phyloP scores from a whole-genome alignment of 2,888 invertebrate genomes.

The Crocallis elinguaria region DNA sequence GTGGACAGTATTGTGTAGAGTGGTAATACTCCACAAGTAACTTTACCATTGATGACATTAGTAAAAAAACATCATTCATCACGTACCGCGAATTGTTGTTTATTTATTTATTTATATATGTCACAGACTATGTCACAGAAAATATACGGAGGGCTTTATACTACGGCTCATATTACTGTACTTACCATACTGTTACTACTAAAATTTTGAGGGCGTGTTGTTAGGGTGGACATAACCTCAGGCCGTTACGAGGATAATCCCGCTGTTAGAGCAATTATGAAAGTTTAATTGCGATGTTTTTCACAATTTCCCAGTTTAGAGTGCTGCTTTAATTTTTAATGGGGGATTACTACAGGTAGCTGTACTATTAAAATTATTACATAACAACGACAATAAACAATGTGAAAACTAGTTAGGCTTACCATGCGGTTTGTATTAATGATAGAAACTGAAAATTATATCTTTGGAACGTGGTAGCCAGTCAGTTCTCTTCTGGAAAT shows the following conservation, averaged over 20 bases:
- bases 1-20: too few relatives aligned
- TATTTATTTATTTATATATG: too few relatives aligned
- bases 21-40: too few relatives aligned
- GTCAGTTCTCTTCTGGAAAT: too few relatives aligned
- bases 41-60: too few relatives aligned
- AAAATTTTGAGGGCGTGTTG: background rate
- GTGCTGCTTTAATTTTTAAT: constrained; percentile 33
- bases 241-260: constrained; percentile 40
- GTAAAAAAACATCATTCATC: too few relatives aligned
- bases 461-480: too few relatives aligned
- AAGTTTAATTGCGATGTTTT: constrained; percentile 41
- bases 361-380: constrained; percentile 26
- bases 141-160: too few relatives aligned
- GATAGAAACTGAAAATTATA: too few relatives aligned
- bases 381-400: background rate
- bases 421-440: background rate
- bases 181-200: constrained; percentile 1
- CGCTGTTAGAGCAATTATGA: constrained; percentile 37
- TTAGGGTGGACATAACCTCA: constrained; percentile 41
- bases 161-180: background rate
- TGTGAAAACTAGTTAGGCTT: background rate
- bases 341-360: constrained; percentile 30
- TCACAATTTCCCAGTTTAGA: constrained; percentile 32
- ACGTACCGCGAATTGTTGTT: too few relatives aligned
- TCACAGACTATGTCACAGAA: too few relatives aligned